A percentile compares a stretch with the other conserved stretches of the same genome.
These are phyloP conservation scores for Cairina moschata DNA, from an alignment of 2,113 vertebrate species.

Conservation along the genomic window DNA sequence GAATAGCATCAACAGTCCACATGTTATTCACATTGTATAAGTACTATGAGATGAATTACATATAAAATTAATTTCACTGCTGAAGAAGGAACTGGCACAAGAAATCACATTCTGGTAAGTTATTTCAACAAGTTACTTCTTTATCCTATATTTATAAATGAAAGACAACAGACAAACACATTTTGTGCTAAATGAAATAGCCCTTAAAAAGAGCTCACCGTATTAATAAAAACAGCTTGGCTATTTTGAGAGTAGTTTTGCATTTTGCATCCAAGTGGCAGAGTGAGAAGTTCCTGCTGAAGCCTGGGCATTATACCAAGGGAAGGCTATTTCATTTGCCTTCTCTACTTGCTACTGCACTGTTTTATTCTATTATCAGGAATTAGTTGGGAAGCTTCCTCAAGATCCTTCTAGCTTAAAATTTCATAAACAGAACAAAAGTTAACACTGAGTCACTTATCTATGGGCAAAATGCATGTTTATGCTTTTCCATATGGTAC, in stretches of 20 bases:
- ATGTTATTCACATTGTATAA: background rate
- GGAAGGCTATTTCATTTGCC: background rate
- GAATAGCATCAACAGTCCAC: background rate
- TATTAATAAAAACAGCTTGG: background rate
- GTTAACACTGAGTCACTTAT: background rate
- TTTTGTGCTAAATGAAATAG: background rate
- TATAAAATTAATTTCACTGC: background rate
- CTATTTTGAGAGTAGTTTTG: background rate
- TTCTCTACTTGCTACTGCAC: background rate
- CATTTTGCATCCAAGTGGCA: background rate
- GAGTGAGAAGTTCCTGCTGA: background rate
- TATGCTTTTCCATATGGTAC: background rate
- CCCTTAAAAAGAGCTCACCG: background rate
- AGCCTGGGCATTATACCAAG: background rate
- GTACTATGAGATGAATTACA: slow-evolving; percentile 12
- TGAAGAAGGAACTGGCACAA: background rate
- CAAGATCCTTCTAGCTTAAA: background rate
- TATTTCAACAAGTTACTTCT: background rate
- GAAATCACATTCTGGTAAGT: background rate
- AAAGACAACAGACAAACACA: background rate
- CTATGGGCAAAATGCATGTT: background rate
- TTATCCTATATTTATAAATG: background rate
- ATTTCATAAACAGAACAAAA: background rate
- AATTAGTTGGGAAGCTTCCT: background rate
- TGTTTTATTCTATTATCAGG: background rate